Evolutionary conservation across 2,797 vertebrate genomes (phyloP).

Genomic region (Cossypha heuglini): DNA sequence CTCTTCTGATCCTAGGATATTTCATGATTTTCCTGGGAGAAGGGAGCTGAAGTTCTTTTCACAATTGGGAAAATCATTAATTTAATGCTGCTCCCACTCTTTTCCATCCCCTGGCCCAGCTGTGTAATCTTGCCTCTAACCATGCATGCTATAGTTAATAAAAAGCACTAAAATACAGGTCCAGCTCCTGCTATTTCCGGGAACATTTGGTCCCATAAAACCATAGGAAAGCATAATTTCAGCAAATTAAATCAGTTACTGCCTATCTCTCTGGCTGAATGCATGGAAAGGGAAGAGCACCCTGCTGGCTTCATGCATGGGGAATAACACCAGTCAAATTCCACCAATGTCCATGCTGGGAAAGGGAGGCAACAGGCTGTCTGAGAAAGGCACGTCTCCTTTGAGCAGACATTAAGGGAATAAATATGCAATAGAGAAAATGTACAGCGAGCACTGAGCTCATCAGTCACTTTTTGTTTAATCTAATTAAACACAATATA

Average conservation of each 20-base stretch:
- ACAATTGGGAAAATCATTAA: neutral
- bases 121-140: neutral
- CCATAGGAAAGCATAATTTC: slow-evolving; percentile 31
- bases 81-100: neutral
- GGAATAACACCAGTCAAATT: neutral
- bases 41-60: neutral
- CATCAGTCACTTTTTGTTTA: slow-evolving; percentile 40
- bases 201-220: neutral
- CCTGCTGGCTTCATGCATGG: neutral
- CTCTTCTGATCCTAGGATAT: neutral
- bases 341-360: neutral
- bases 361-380: neutral
- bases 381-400: neutral
- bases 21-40: neutral
- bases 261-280: neutral
- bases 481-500: slow-evolving; percentile 41
- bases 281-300: slow-evolving; percentile 6
- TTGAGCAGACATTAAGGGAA: neutral
- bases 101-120: neutral
- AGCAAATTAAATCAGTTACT: slow-evolving; percentile 24
- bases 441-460: neutral
- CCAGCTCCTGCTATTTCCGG: slow-evolving; percentile 13
- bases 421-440: neutral
- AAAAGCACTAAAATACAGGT: neutral
- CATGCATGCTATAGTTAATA: neutral